phyloP scores from a whole-genome alignment of 2,888 invertebrate species.

The Ischnus inquisitorius region DNA sequence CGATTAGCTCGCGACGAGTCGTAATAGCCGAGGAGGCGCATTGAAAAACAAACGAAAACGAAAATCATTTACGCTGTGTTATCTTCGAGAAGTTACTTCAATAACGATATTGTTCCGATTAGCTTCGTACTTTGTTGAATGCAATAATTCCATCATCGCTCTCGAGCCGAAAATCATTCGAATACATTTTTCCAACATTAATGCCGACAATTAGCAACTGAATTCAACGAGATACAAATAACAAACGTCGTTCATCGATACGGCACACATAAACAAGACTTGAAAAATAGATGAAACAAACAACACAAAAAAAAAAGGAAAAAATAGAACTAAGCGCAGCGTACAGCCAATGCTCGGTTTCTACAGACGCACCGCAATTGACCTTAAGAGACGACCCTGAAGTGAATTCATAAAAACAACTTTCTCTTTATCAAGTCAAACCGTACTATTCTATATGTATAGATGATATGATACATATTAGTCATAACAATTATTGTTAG shows the following conservation, averaged over 20 bases:
- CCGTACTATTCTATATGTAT: slow-evolving; percentile 78
- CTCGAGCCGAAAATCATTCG: slow-evolving; percentile 14
- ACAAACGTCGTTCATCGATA: slow-evolving; percentile 25
- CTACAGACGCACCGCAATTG: slow-evolving; percentile 72
- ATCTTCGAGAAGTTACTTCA: slow-evolving; percentile 44
- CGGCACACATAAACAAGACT: slow-evolving; percentile 38
- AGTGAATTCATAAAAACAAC: slow-evolving; percentile 71
- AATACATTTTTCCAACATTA: slow-evolving; percentile 26
- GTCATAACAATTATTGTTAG: slow-evolving; percentile 67
- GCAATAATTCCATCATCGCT: slow-evolving; percentile 56
- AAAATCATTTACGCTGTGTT: slow-evolving; percentile 54
- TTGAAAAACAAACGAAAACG: slow-evolving; percentile 14
- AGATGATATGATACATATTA: slow-evolving; percentile 72
- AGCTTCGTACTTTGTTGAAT: slow-evolving; percentile 15
- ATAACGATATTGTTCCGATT: slow-evolving; percentile 25
- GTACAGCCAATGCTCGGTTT: slow-evolving; percentile 75
- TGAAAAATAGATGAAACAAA: slow-evolving; percentile 24
- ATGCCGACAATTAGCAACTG: slow-evolving; percentile 38
- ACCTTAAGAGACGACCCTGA: slow-evolving; percentile 71
- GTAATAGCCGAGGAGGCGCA: slow-evolving; percentile 53
- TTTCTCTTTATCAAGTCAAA: slow-evolving; percentile 76
- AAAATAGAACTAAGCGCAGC: slow-evolving; percentile 31
- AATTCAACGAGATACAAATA: slow-evolving; percentile 30
- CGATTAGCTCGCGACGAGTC: slow-evolving; percentile 66
- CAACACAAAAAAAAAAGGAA: slow-evolving; percentile 5